These are phyloP conservation scores for Leptarthrus brevirostris DNA, from an alignment of 2,888 invertebrate genomes.

Conservation along the genomic window DNA sequence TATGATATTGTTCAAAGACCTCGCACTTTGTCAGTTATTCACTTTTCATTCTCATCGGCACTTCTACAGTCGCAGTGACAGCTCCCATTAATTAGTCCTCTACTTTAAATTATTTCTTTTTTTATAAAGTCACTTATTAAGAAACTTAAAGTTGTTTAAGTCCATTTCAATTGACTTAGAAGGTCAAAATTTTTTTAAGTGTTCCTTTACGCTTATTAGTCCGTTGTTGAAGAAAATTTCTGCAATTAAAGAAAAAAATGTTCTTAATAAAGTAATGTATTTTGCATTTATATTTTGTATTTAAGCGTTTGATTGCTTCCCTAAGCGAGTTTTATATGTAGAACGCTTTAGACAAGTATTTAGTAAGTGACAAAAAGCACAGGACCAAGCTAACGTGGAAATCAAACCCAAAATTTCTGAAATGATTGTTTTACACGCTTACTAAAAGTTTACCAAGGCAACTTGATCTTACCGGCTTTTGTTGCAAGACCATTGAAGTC, in stretches of 20 bases:
- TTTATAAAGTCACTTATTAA: conserved; percentile 21
- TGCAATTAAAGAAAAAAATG: background rate
- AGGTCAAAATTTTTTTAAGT: background rate
- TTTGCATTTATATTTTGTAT: no score
- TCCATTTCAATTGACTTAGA: conserved; percentile 17
- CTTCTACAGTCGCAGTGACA: conserved; percentile 13
- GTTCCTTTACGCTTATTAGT: background rate
- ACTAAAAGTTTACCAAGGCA: no score
- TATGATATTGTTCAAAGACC: conserved; percentile 52
- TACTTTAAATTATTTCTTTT: background rate
- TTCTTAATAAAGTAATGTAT: no score
- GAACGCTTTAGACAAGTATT: no score
- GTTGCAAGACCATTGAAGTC: no score
- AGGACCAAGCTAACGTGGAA: no score
- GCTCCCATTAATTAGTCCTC: background rate
- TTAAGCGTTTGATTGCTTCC: no score
- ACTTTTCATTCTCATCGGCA: background rate
- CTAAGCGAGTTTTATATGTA: no score
- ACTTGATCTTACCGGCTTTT: no score
- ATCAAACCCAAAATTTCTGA: no score
- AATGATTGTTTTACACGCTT: no score
- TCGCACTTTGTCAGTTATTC: conserved; percentile 10
- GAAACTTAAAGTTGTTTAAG: conserved; percentile 1
- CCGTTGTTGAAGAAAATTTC: background rate
- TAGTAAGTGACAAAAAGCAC: no score